A percentile compares a stretch with the other conserved stretches of the same genome.
Evolutionary conservation across 2,113 vertebrate genomes (phyloP).

Genomic region (Psittacula cyanocephala): DNA sequence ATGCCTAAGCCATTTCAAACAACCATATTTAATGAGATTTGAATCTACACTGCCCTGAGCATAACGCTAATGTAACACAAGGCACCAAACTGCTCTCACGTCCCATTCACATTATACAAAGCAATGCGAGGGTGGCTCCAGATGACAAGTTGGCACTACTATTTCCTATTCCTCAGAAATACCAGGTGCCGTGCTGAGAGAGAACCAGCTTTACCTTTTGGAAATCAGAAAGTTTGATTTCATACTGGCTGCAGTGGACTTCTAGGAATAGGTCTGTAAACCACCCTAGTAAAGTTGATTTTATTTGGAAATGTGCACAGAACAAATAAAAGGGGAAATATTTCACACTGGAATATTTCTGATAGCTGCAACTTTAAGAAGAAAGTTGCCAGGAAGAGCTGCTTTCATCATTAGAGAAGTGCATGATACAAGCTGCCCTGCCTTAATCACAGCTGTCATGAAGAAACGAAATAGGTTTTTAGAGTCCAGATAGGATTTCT

Average conservation of each 20-base stretch:
- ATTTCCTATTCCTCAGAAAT: background rate
- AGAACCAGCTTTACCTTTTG: background rate
- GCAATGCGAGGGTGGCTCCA: constrained; percentile 1
- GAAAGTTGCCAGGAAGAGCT: constrained; percentile 27
- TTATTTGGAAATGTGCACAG: background rate
- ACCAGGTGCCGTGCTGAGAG: background rate
- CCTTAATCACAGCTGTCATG: constrained; percentile 57
- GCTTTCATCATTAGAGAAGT: constrained; percentile 40
- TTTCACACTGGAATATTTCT: background rate
- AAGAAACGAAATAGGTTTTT: constrained; percentile 52
- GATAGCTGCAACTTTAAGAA: constrained; percentile 35
- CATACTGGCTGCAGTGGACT: background rate
- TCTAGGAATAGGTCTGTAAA: background rate
- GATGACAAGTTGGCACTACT: constrained; percentile 43
- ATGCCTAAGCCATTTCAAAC: constrained; percentile 59
- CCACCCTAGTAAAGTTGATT: background rate
- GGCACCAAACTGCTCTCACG: constrained; percentile 10
- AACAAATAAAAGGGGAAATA: background rate
- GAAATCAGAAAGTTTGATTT: background rate
- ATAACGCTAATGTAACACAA: constrained; percentile 33
- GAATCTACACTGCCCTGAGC: constrained; percentile 55
- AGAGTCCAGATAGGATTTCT: constrained; percentile 59
- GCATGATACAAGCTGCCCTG: constrained; percentile 36
- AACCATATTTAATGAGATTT: constrained; percentile 63
- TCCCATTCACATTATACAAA: constrained; percentile 51